Evolutionary conservation across 2,113 vertebrate genomes (phyloP).

Genomic region (Varanus komodoensis): DNA sequence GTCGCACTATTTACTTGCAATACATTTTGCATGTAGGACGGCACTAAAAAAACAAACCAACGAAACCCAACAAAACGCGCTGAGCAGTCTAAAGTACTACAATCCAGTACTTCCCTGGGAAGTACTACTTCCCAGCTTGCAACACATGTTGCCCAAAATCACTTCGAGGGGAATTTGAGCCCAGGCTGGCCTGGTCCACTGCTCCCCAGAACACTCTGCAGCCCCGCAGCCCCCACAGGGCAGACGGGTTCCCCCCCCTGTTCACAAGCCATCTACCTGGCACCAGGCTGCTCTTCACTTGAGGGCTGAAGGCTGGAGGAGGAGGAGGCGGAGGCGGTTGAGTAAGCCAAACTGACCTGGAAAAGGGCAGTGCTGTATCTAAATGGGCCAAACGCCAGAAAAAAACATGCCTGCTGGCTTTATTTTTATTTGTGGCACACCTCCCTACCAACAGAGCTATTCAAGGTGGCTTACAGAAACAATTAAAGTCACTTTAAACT

Average conservation of each 20-base stretch:
- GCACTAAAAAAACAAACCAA: background rate
- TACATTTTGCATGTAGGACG: background rate
- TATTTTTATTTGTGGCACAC: background rate
- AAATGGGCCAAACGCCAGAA: background rate
- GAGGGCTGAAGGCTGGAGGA: background rate
- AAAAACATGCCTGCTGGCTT: background rate
- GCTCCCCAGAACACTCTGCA: background rate
- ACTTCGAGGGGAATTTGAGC: background rate
- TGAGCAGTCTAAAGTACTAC: background rate
- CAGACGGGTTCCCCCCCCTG: background rate
- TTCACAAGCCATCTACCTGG: background rate
- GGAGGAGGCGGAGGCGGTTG: too few species aligned
- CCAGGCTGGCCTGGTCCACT: background rate
- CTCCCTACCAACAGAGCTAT: too few species aligned
- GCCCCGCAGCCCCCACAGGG: background rate
- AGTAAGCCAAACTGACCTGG: background rate
- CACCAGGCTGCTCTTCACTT: too few species aligned
- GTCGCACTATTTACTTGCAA: too few species aligned
- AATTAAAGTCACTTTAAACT: too few species aligned
- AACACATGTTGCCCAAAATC: background rate
- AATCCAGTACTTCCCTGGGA: too few species aligned
- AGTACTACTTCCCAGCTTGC: too few species aligned
- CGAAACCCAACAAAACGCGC: background rate
- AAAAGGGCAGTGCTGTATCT: too few species aligned
- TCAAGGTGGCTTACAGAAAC: too few species aligned